A percentile compares a stretch with the other conserved stretches of the same genome.
phyloP scores from a whole-genome alignment of 2,797 vertebrate species.

The Acrossocheilus fasciatus region DNA sequence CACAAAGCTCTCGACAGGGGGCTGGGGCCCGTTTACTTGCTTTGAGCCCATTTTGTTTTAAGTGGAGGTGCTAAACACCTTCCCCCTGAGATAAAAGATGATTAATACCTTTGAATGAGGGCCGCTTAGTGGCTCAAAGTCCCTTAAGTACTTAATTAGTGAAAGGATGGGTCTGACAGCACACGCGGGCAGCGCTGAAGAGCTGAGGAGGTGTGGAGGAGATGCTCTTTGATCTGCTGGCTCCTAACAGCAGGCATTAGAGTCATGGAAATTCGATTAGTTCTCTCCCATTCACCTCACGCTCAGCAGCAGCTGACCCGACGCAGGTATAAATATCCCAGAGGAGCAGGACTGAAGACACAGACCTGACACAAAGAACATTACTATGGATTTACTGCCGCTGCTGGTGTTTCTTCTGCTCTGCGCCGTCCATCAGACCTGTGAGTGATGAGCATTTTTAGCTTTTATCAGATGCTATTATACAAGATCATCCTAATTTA shows the following conservation, averaged over 20 bases:
- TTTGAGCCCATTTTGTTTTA: conserved; percentile 76
- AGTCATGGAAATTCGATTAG: conserved; percentile 78
- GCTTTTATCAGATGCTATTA: background rate
- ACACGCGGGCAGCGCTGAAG: conserved; percentile 60
- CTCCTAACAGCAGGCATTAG: conserved; percentile 62
- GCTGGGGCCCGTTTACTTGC: conserved; percentile 75
- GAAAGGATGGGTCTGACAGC: conserved; percentile 67
- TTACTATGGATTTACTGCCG: conserved; percentile 63
- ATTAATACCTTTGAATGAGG: conserved; percentile 78
- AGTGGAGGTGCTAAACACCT: conserved; percentile 75
- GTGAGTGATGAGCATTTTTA: conserved; percentile 74
- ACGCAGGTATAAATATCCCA: conserved; percentile 73
- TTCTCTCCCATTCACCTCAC: conserved; percentile 67
- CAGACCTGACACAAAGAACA: conserved; percentile 55
- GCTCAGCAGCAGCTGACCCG: conserved; percentile 62
- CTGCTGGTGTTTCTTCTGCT: conserved; percentile 65
- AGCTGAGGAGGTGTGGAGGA: conserved; percentile 55
- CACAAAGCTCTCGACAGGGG: conserved; percentile 71
- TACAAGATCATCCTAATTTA: background rate
- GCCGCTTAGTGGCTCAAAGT: conserved; percentile 73
- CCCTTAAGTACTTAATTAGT: conserved; percentile 80
- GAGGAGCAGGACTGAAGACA: conserved; percentile 55
- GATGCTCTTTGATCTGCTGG: conserved; percentile 77
- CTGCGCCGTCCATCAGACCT: conserved; percentile 66
- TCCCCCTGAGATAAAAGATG: conserved; percentile 79